A percentile compares a stretch with the other conserved stretches of the same genome.
phyloP scores from a whole-genome alignment of 2,797 vertebrate species.

The Hemitrygon akajei region DNA sequence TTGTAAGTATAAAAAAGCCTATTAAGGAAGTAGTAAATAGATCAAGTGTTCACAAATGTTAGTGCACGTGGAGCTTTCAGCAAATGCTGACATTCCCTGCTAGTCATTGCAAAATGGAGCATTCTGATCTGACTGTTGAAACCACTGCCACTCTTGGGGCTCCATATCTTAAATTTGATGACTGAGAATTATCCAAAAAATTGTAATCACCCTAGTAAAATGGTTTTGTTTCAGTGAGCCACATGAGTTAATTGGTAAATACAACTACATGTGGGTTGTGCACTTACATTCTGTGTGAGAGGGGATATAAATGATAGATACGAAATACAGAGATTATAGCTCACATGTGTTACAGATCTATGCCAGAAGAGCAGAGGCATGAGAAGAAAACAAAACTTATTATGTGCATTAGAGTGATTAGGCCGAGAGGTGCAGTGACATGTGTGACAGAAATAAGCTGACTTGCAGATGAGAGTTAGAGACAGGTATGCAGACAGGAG shows the following conservation, averaged over 20 bases:
- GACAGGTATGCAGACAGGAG: too few relatives aligned
- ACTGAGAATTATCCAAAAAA: conserved; percentile 6
- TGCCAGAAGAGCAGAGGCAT: background rate
- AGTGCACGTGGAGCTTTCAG: background rate
- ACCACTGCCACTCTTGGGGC: background rate
- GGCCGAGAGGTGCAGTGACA: background rate
- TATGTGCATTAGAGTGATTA: background rate
- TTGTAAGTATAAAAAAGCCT: background rate
- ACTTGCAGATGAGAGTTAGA: background rate
- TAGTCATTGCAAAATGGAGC: too few relatives aligned
- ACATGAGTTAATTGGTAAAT: background rate
- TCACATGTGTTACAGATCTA: background rate
- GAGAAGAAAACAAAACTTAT: background rate
- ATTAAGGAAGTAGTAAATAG: background rate
- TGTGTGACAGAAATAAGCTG: background rate
- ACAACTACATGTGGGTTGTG: too few relatives aligned
- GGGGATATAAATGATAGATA: background rate
- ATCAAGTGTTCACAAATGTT: background rate
- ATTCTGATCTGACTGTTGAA: background rate
- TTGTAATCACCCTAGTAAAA: background rate
- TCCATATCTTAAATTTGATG: background rate
- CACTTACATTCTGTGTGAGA: background rate
- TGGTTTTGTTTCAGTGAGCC: background rate
- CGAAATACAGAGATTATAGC: background rate
- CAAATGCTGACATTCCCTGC: background rate